Percentiles rank a stretch among this genome's conserved stretches.
Evolutionary conservation across 2,113 vertebrate species (phyloP).

Genomic region (Neodontobutis hainanensis): DNA sequence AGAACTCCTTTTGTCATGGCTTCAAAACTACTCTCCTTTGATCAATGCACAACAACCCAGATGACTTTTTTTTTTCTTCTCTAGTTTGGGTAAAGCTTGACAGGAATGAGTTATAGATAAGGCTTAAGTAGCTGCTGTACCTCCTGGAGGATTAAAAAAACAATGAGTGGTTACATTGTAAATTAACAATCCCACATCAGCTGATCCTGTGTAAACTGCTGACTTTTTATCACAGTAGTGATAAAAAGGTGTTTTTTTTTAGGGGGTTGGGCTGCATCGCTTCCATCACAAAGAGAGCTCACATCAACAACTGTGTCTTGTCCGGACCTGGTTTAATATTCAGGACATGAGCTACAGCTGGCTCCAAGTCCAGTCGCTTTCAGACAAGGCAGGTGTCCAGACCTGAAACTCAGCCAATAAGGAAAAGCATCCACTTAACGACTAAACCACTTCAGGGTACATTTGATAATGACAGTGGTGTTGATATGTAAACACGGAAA

Average conservation of each 20-base stretch:
- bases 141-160: background rate
- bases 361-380: conserved; percentile 9
- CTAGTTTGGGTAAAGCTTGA: conserved; percentile 35
- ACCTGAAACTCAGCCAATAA: conserved; percentile 9
- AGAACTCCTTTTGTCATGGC: conserved; percentile 59
- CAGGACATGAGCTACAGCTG: conserved; percentile 14
- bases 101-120: conserved; percentile 9
- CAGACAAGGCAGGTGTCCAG: conserved; percentile 43
- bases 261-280: background rate
- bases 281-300: conserved; percentile 1
- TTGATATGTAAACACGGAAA: background rate
- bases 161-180: conserved; percentile 23
- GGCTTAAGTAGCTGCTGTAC: background rate
- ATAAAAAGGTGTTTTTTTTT: background rate
- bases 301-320: background rate
- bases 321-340: conserved; percentile 33
- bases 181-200: background rate
- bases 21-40: conserved; percentile 46
- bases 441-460: background rate
- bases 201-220: conserved; percentile 1
- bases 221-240: too few relatives aligned
- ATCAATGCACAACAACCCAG: conserved; percentile 25
- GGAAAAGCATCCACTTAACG: background rate
- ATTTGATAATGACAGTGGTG: background rate
- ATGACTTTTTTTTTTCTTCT: background rate